Percentiles rank a stretch among this genome's conserved stretches.
phyloP scores from a whole-genome alignment of 2,113 vertebrate genomes.

The Thryonomys swinderianus region DNA sequence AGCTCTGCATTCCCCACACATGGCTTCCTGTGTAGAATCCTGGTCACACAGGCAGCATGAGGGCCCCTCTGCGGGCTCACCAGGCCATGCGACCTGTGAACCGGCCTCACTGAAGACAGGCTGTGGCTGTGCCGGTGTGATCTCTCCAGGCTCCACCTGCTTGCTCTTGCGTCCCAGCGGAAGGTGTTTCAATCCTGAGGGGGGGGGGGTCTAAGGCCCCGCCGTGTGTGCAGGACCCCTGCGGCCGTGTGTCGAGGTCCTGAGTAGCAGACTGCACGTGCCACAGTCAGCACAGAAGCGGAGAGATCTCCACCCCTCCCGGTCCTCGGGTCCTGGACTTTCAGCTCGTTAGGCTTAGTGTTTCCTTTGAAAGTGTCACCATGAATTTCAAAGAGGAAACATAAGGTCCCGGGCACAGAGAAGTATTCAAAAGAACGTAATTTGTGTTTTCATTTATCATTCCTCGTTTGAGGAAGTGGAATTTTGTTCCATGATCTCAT shows the following conservation, averaged over 20 bases:
- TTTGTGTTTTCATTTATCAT: not conserved
- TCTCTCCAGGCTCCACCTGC: too few species aligned
- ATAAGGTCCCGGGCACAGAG: not conserved
- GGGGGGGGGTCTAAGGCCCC: not conserved
- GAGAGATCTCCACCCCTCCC: not conserved
- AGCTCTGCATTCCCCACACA: too few species aligned
- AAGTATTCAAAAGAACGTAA: not conserved
- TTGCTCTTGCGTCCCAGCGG: not conserved
- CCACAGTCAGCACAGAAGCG: not conserved
- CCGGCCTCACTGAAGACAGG: not conserved
- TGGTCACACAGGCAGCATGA: accelerated
- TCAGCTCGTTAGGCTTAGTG: not conserved
- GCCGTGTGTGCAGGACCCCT: not conserved
- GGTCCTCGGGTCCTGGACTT: not conserved
- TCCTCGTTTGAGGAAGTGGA: not conserved
- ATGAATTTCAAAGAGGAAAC: not conserved
- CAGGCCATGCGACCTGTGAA: not conserved
- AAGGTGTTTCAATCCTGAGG: not conserved
- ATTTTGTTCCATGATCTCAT: not conserved
- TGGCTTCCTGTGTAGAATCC: not conserved
- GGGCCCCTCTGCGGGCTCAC: not conserved
- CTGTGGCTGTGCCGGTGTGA: accelerated
- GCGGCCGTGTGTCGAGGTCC: accelerated
- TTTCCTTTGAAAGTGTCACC: not conserved
- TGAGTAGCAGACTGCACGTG: not conserved